These are phyloP conservation scores for Cyclargus thomasi DNA, from an alignment of 1,140 invertebrate species.

Conservation along the genomic window DNA sequence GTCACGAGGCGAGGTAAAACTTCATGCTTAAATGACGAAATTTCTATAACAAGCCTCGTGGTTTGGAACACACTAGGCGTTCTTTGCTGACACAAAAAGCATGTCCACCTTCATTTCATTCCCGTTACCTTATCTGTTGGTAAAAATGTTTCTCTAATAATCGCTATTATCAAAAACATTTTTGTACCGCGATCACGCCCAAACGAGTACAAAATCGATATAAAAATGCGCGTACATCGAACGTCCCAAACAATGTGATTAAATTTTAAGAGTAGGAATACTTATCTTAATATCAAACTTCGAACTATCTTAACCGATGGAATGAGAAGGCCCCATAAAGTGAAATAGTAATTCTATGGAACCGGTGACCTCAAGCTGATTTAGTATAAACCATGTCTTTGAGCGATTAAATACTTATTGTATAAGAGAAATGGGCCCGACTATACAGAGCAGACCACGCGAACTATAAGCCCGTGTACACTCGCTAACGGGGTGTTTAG, in stretches of 20 bases:
- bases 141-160: neutral
- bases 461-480: constrained; percentile 17
- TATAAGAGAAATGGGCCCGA: constrained; percentile 24
- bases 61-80: neutral
- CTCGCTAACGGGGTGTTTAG: too few species aligned
- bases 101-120: neutral
- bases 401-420: constrained; percentile 13
- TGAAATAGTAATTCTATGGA: constrained; percentile 12
- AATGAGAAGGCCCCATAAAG: constrained; percentile 13
- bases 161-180: neutral
- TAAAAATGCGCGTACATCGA: constrained; percentile 2
- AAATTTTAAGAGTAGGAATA: constrained; percentile 12
- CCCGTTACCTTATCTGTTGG: neutral
- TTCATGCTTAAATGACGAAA: too few species aligned
- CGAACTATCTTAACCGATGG: constrained; percentile 9
- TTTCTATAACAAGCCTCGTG: too few species aligned
- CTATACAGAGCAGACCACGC: constrained; percentile 28
- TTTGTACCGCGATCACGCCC: neutral
- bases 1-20: too few species aligned
- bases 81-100: neutral
- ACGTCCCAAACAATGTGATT: neutral
- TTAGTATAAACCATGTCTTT: constrained; percentile 15
- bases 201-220: neutral
- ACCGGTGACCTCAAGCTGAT: constrained; percentile 4
- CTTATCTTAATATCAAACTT: constrained; percentile 7